Evolutionary conservation across 2,797 vertebrate genomes (phyloP), one percentile per base, ranked within the genome.

Genomic region (Chaetodon trifasciatus): DNA sequence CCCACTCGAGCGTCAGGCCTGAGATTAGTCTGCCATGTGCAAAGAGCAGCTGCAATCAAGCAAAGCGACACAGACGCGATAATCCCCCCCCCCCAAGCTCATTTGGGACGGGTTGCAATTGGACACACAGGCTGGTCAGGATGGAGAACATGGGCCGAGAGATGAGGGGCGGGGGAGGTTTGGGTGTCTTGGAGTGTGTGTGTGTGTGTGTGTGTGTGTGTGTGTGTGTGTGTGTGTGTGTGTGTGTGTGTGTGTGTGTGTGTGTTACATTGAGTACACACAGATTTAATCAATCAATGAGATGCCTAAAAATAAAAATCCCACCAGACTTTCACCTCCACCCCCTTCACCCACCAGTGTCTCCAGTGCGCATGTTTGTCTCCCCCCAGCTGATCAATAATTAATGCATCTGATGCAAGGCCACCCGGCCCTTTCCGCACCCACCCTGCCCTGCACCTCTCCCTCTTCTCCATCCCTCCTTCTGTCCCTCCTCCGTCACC

Each of bases 351-450:
- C 44, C 21, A 50, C 52, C 39, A 52, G 78, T 82, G 70, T 71
- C 58, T 32, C 42, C 72, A 82, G 21, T 85, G 81, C 73, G 77
- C 83, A 80, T 87, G 86, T 81, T 64, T 76, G 55, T 40, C 61
- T 28, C 17, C 35, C 70, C 40, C 74, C 76, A 86, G 68, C 72
- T 84, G 86, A 92, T 94, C 91, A 91, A 92, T 93, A 90, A 90
- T 88, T 40, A 70, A 93, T 93, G 76, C 70, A 81, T 88, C 77
- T 87, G 83, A 91, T 88, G 85, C 62, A 86, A 85, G 89, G 69
- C 88, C 89, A 78, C 86, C 88, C 71, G 76, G 46, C 69, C 76
- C 76, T 66, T 37, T 74, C 74, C 86, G 78, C 80, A 61, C 89
- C 86, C 79, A 55, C 16, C 61, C 47, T 60, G 74, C 67, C 61